A percentile compares a stretch with the other conserved stretches of the same genome.
Evolutionary conservation across 1,140 invertebrate genomes (phyloP).

Genomic region (Sycophila sp.): DNA sequence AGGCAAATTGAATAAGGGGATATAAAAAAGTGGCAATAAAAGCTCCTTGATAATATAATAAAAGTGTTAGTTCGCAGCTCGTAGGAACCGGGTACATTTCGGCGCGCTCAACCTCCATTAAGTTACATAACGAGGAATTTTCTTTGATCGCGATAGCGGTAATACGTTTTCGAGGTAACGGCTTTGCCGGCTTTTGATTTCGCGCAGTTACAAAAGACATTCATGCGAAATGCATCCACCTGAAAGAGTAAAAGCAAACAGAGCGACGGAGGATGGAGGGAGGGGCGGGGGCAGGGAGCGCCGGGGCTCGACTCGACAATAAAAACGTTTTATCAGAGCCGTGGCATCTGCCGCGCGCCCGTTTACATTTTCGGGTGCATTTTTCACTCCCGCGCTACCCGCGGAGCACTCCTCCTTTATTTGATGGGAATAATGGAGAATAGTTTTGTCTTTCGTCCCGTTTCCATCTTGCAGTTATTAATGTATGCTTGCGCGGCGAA

Average conservation of each 20-base stretch:
- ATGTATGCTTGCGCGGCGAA: no score
- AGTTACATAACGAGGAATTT: conserved; percentile 9
- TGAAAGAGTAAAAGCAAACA: not conserved
- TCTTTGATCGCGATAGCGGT: conserved; percentile 20
- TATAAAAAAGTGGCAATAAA: no score
- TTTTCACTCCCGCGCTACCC: not conserved
- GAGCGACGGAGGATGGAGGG: not conserved
- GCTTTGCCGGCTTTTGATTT: not conserved
- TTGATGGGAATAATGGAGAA: conserved; percentile 7
- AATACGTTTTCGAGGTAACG: conserved; percentile 12
- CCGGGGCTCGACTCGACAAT: not conserved
- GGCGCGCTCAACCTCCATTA: not conserved
- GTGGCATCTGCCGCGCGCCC: not conserved
- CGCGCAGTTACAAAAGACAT: conserved; percentile 4
- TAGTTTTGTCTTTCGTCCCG: not conserved
- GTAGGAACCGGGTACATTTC: no score
- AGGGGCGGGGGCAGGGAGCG: not conserved
- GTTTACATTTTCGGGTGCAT: conserved; percentile 10
- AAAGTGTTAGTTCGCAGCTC: no score
- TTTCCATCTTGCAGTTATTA: not conserved
- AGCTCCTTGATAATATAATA: no score
- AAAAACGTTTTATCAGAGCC: conserved; percentile 22
- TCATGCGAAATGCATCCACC: conserved; percentile 9
- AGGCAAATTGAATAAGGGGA: no score
- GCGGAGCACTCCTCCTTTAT: no score